These are phyloP conservation scores for Empis stercorea DNA, from an alignment of 2,888 invertebrate species.

Conservation along the genomic window DNA sequence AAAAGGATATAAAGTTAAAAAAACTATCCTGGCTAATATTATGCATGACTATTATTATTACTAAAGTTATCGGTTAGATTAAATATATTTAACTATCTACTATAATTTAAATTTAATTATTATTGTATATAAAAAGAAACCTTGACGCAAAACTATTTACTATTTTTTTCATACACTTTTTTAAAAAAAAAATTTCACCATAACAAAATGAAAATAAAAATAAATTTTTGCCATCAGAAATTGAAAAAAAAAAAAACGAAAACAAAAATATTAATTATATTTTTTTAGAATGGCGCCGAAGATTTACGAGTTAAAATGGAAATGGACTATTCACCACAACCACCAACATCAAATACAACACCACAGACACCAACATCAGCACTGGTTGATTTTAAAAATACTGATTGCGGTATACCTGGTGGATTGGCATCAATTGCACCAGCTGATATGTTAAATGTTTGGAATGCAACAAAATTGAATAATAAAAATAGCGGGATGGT, in stretches of 20 bases:
- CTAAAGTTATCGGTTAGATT: too few relatives aligned
- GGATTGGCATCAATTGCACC: slow-evolving; percentile 37
- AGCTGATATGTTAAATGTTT: slow-evolving; percentile 44
- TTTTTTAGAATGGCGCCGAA: slow-evolving; percentile 37
- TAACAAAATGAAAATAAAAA: too few relatives aligned
- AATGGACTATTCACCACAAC: slow-evolving; percentile 43
- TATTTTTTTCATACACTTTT: too few relatives aligned
- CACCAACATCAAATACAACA: slow-evolving; percentile 44
- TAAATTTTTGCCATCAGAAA: background rate
- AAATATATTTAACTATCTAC: too few relatives aligned
- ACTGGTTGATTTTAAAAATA: slow-evolving; percentile 29
- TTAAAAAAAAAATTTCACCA: too few relatives aligned
- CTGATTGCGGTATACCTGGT: slow-evolving; percentile 28
- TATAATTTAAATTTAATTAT: too few relatives aligned
- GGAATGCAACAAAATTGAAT: slow-evolving; percentile 49
- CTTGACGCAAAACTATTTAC: too few relatives aligned
- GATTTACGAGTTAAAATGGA: slow-evolving; percentile 62
- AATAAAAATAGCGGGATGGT: slow-evolving; percentile 65
- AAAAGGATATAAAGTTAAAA: too few relatives aligned
- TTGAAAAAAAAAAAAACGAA: background rate
- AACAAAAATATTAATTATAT: background rate
- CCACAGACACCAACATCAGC: slow-evolving; percentile 41
- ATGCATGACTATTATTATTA: too few relatives aligned
- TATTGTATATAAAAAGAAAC: too few relatives aligned
- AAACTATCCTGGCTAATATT: too few relatives aligned